Base-by-base conservation (phyloP, 1,140 invertebrate genomes). In the Prorops nasuta region DNA sequence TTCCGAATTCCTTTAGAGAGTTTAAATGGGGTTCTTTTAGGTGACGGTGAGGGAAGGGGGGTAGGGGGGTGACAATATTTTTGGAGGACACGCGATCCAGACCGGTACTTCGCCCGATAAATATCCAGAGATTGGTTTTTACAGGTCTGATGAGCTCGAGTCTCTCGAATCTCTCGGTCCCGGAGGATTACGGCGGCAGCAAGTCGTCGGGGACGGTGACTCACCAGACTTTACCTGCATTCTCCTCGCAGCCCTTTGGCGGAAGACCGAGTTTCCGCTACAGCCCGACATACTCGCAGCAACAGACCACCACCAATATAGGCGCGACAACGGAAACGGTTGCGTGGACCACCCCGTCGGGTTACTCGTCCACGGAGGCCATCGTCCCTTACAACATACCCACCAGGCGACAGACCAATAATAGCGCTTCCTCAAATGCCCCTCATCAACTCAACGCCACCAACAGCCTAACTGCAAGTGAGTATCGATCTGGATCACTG, bases 201-300 rank as follows among this genome's bases (percentile, higher is more conserved):
- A 75, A 75, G 21, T 45, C 71, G 2, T 49, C 66, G n/a, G 39
- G 54, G 0, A 46, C 61, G 8, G 66, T 63, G 12, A 55, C 54
- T 19, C 69, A 74, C 40, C 71, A 73, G 44, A 58, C 53, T 1
- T 21, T 76, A 32, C 72, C 74, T 0, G 67, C 63, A 0, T 76
- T 76, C 24, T 69, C 67, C 4, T 70, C 66, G 53, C 71, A 66
- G 53, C 70, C 65, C 12, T 76, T 71, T 18, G 54, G 60, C 1
- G 54, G 52, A 7, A 59, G 63, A 2, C 6, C 56, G 0, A 57
- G 47, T 32, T 66, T 66, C 4, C 61, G 70, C 4, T 76, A 67
- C 43, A 68, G 64, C 32, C 67, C 71, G 17, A 52, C 68, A 0
- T 74, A 72, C 9, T 9, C 63, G 3, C 47, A 50, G 1, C 72